Conservation (phyloP, 2,888 invertebrate genomes). For the Acronicta alni region DNA sequence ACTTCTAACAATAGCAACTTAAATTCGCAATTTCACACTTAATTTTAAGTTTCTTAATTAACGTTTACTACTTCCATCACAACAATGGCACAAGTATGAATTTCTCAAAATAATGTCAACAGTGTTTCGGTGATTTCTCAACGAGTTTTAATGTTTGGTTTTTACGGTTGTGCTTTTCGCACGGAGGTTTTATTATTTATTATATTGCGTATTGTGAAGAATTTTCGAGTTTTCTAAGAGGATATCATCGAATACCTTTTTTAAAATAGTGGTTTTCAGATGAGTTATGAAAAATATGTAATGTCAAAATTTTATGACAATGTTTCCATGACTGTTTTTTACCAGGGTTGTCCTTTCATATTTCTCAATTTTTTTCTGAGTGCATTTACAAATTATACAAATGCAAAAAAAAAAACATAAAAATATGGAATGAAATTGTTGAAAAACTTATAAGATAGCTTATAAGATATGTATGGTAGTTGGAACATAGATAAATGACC, state of each 20-base stretch:
- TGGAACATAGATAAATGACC: too few relatives aligned
- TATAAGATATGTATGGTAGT: too few relatives aligned
- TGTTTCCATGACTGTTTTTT: too few relatives aligned
- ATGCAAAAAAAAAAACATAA: too few relatives aligned
- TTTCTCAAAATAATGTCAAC: conserved; percentile 56
- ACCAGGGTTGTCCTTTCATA: too few relatives aligned
- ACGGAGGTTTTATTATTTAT: conserved; percentile 25
- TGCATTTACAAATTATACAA: too few relatives aligned
- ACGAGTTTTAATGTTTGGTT: conserved; percentile 21
- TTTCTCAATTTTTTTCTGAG: too few relatives aligned
- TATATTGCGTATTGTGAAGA: conserved; percentile 26
- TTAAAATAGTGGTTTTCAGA: conserved; percentile 9
- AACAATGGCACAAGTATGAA: conserved; percentile 33
- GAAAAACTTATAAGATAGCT: too few relatives aligned
- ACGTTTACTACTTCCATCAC: conserved; percentile 40
- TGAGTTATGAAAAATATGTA: background rate
- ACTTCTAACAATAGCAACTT: conserved; percentile 44
- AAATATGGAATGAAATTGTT: too few relatives aligned
- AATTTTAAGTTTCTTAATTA: conserved; percentile 45
- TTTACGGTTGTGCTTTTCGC: conserved; percentile 32
- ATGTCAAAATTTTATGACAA: too few relatives aligned
- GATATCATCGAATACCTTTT: conserved; percentile 9
- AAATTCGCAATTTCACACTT: conserved; percentile 43
- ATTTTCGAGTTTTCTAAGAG: conserved; percentile 7
- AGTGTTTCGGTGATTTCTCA: conserved; percentile 40